Percentiles rank a stretch among this genome's conserved stretches.
These are phyloP conservation scores for Nothoprocta pentlandii DNA, from an alignment of 2,113 vertebrate species.

Conservation along the genomic window DNA sequence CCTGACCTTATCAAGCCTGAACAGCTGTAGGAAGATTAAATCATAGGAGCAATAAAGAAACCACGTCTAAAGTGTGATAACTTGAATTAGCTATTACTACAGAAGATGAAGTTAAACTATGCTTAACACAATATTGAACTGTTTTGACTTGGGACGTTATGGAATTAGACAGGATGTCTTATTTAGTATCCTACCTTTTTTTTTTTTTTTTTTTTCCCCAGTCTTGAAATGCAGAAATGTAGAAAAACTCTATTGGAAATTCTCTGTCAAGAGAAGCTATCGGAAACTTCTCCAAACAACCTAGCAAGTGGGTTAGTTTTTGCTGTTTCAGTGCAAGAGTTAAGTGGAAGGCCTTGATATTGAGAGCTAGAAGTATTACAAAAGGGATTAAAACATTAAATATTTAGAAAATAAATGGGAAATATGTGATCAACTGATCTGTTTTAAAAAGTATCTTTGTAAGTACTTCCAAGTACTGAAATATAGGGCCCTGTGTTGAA, in stretches of 20 bases:
- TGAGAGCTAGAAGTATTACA: neutral
- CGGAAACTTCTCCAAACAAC: neutral
- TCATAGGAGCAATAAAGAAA: neutral
- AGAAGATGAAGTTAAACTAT: neutral
- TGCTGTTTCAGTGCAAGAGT: neutral
- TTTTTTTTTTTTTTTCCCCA: neutral
- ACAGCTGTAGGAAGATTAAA: neutral
- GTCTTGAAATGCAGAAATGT: neutral
- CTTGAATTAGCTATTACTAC: neutral
- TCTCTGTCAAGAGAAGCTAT: neutral
- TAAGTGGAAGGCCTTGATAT: neutral
- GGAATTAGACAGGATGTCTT: neutral
- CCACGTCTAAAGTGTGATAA: neutral
- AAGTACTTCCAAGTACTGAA: neutral
- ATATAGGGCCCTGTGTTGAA: neutral
- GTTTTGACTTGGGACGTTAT: neutral
- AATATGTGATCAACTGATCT: neutral
- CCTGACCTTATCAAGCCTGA: neutral
- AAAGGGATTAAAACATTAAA: neutral
- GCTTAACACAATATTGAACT: neutral
- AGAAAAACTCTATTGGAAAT: neutral
- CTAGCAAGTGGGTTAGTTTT: neutral
- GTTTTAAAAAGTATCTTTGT: neutral
- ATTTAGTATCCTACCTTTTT: neutral
- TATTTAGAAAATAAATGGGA: neutral